Evolutionary conservation across 2,888 invertebrate genomes (phyloP), one percentile per base, ranked within the genome.

Genomic region (Pseudococcus longispinus): DNA sequence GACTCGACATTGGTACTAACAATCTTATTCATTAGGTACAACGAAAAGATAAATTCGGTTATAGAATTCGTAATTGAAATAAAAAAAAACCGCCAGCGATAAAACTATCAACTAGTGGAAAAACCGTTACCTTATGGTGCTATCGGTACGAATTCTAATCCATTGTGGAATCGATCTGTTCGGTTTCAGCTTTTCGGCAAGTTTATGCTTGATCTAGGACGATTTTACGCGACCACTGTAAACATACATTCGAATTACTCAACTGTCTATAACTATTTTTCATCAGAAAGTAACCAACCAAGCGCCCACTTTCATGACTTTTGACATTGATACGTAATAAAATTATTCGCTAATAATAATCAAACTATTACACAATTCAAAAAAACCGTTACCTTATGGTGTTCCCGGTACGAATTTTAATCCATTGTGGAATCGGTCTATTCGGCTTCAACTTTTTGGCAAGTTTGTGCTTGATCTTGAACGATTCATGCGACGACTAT

Each of bases 151-250:
- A 96, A 99, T 97, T 91, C 99, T 94, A 89, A 98, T 97, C 99
- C 99, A 99, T 93, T 99, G 98, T 23, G 99, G 98, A 91, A 99
- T 98, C 26, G 98, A 99, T 90, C 99, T 93, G 92, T 99, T 99
- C 93, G 98, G 98, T 92, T 99, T 98, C 90, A 97, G 93, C 92
- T 98, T 98, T 91, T 98, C 98, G 51, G 98, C 98, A 91, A 99
- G 94, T 93, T 98, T 98, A 90, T 96, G 96, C 94, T 99, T 99
- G 90, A 98, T 97, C 91, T 96, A 95, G 91, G 98, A 98, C 88
- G 98, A 97, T n/a, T 92, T 99, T 99, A 93, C 99, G 98, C 90
- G 99, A 98, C 91, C 98, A 96, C 99, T 97, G 92, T 3, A 91
- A 90, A n/a, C n/a, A n/a, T n/a, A n/a, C n/a, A n/a, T n/a, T n/a